Evolutionary conservation across 2,888 invertebrate genomes (phyloP).

Genomic region (Acrobasis suavella): DNA sequence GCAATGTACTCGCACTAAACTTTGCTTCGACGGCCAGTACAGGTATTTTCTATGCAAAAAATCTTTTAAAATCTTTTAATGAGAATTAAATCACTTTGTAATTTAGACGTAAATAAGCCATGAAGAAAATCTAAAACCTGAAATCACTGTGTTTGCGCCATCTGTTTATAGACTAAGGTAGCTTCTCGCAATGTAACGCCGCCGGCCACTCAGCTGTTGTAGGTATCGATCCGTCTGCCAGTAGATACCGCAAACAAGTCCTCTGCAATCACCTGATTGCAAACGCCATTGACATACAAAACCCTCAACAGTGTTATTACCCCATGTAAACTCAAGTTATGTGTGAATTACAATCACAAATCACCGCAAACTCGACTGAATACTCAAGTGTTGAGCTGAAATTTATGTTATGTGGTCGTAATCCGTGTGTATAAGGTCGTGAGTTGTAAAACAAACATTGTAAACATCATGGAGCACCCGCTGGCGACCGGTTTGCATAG

Average conservation of each 20-base stretch:
- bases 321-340: conserved; percentile 19
- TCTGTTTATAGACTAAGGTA: conserved; percentile 37
- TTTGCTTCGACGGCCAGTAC: no score
- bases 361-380: background rate
- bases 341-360: conserved; percentile 1
- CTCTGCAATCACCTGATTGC: conserved; percentile 57
- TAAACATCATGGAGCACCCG: conserved; percentile 51
- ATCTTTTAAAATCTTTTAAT: no score
- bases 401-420: conserved; percentile 54
- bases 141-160: conserved; percentile 39
- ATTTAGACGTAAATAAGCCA: no score
- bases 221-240: conserved; percentile 58
- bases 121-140: background rate
- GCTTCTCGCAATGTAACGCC: conserved; percentile 20
- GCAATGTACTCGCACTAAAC: no score
- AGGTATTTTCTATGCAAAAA: no score
- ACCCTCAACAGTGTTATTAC: conserved; percentile 34
- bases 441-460: conserved; percentile 27
- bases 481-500: conserved; percentile 58
- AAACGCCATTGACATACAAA: conserved; percentile 39
- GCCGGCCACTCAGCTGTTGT: conserved; percentile 61
- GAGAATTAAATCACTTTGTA: no score
- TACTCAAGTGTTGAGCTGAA: background rate
- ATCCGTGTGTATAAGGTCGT: conserved; percentile 28
- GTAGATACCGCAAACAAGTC: conserved; percentile 55